These are phyloP conservation scores for Agrotis puta DNA, from an alignment of 2,888 invertebrate species.

Conservation along the genomic window DNA sequence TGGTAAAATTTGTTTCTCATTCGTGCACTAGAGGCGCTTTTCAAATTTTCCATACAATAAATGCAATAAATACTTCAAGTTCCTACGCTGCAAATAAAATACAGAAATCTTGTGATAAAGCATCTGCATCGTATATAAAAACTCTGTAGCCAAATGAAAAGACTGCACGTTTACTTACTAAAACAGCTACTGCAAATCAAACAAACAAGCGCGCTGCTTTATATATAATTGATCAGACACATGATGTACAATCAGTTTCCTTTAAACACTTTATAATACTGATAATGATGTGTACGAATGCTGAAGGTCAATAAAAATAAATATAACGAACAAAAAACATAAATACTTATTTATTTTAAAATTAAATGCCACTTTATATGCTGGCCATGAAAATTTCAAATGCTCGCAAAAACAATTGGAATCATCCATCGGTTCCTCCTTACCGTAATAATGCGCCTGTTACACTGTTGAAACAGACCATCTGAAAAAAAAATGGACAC, in stretches of 20 bases:
- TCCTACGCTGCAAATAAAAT: too few species aligned
- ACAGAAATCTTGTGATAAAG: too few species aligned
- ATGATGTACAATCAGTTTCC: conserved; percentile 3
- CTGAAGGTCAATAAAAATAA: conserved; percentile 20
- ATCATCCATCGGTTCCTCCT: background rate
- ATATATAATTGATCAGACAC: conserved; percentile 16
- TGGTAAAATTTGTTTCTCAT: too few species aligned
- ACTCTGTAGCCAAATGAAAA: background rate
- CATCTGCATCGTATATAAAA: too few species aligned
- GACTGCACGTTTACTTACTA: background rate
- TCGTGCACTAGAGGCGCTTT: too few species aligned
- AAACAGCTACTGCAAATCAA: background rate
- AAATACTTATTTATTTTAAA: conserved; percentile 8
- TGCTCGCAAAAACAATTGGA: conserved; percentile 1
- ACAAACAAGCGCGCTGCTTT: background rate
- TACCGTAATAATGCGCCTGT: too few species aligned
- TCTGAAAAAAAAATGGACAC: too few species aligned
- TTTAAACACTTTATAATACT: conserved; percentile 11
- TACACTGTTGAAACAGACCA: too few species aligned
- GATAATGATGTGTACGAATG: background rate
- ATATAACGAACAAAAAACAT: conserved; percentile 8
- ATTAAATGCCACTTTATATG: conserved; percentile 10
- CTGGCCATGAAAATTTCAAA: conserved; percentile 22
- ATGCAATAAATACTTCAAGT: too few species aligned
- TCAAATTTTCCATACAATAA: too few species aligned